These are phyloP conservation scores for Drosophila differens DNA, from an alignment of 2,888 invertebrate species.

Conservation along the genomic window DNA sequence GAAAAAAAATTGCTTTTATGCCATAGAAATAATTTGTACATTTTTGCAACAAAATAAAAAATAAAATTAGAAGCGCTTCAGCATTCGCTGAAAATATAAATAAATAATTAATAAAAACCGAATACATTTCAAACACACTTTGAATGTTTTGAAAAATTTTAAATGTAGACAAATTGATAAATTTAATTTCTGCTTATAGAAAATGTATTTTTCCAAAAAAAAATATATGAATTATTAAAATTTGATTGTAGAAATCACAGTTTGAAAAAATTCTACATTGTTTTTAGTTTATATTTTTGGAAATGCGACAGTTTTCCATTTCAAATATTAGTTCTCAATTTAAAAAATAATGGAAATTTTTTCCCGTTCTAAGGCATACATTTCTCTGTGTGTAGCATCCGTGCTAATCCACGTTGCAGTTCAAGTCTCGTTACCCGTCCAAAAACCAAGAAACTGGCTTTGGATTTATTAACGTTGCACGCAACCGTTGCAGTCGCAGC, in stretches of 20 bases:
- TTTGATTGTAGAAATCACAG: neutral
- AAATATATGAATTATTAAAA: neutral
- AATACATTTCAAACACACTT: neutral
- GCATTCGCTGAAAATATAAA: neutral
- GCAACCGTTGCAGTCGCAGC: conserved; percentile 50
- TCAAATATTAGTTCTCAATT: neutral
- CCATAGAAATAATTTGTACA: fast-evolving
- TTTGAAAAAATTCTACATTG: neutral
- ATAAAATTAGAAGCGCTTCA: neutral
- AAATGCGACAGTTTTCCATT: neutral
- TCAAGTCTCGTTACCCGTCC: conserved; percentile 11
- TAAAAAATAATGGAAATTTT: neutral
- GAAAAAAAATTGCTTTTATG: neutral
- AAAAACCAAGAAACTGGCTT: conserved; percentile 32
- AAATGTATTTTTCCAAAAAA: neutral
- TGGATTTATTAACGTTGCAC: conserved; percentile 3
- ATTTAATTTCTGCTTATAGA: neutral
- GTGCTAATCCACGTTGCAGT: neutral
- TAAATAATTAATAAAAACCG: neutral
- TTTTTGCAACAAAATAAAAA: neutral
- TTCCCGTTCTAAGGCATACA: neutral
- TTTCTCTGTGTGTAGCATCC: neutral
- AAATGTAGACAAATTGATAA: neutral
- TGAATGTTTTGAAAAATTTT: neutral
- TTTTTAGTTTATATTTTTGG: neutral